Evolutionary conservation across 2,113 vertebrate genomes (phyloP).

Genomic region (Chiloscyllium plagiosum): DNA sequence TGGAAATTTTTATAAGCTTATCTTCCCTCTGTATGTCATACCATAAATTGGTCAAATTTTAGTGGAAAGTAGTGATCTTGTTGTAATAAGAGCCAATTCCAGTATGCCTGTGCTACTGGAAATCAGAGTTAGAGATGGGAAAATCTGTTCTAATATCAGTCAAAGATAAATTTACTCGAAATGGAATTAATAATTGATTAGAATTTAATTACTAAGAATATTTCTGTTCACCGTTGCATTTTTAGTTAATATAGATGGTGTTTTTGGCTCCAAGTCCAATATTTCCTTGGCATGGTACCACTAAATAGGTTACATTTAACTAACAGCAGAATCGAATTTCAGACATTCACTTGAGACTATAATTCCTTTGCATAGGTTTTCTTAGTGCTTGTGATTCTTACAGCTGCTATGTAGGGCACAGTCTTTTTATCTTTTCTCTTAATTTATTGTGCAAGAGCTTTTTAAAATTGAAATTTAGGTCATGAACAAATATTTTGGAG

Average conservation of each 20-base stretch:
- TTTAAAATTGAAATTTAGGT: neutral
- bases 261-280: neutral
- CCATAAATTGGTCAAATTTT: neutral
- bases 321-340: neutral
- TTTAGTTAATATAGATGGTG: constrained; percentile 17
- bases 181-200: constrained; percentile 33
- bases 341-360: neutral
- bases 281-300: neutral
- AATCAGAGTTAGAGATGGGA: neutral
- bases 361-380: neutral
- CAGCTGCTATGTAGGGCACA: neutral
- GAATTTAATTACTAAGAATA: constrained; percentile 27
- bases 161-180: constrained; percentile 32
- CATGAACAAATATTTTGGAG: neutral
- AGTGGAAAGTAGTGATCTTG: neutral
- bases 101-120: neutral
- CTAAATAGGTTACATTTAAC: neutral
- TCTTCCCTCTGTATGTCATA: neutral
- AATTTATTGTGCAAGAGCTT: neutral
- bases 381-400: neutral
- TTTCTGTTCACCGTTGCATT: constrained; percentile 12
- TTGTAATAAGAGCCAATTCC: constrained; percentile 4
- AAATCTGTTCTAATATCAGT: neutral
- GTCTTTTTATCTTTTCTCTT: neutral
- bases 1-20: constrained; percentile 5